phyloP scores from a whole-genome alignment of 2,888 invertebrate genomes.

The Leucoptera coffeella region DNA sequence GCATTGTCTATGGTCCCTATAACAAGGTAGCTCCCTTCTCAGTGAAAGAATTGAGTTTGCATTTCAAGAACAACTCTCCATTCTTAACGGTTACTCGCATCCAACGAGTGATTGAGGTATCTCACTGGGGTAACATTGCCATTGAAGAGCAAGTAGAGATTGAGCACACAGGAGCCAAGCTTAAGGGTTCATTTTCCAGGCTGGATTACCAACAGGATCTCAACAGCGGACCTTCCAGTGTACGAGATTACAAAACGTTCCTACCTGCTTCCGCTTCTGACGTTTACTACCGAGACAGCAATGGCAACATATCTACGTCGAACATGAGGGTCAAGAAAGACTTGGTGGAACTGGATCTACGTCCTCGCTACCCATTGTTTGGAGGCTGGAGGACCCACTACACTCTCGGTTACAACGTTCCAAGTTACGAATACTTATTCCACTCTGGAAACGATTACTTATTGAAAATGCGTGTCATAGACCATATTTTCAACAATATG shows the following conservation, averaged over 20 bases:
- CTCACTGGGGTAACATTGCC: constrained; percentile 99
- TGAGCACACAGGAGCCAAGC: constrained; percentile 83
- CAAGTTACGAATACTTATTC: constrained; percentile 92
- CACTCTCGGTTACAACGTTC: constrained; percentile 93
- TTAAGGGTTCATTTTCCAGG: constrained; percentile 93
- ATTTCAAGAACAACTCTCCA: constrained; percentile 94
- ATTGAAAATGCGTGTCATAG: constrained; percentile 89
- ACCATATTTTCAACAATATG: constrained; percentile 97
- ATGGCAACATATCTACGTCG: constrained; percentile 98
- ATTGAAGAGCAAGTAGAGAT: constrained; percentile 92
- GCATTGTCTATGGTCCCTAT: constrained; percentile 87
- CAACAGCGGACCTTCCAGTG: constrained; percentile 80
- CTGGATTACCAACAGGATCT: constrained; percentile 95
- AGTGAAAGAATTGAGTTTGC: constrained; percentile 66
- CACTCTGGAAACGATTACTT: constrained; percentile 73
- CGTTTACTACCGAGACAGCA: constrained; percentile 95
- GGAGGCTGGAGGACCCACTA: constrained; percentile 99
- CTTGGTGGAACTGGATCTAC: constrained; percentile 90
- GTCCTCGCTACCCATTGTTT: constrained; percentile 95
- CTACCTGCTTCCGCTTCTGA: constrained; percentile 86
- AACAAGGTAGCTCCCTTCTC: constrained; percentile 59
- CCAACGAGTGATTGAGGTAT: constrained; percentile 87
- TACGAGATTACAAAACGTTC: constrained; percentile 85
- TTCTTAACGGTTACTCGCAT: constrained; percentile 89
- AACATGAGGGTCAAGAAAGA: constrained; percentile 84